Evolutionary conservation across 2,797 vertebrate genomes (phyloP).

Genomic region (Tiaroga cobitis): DNA sequence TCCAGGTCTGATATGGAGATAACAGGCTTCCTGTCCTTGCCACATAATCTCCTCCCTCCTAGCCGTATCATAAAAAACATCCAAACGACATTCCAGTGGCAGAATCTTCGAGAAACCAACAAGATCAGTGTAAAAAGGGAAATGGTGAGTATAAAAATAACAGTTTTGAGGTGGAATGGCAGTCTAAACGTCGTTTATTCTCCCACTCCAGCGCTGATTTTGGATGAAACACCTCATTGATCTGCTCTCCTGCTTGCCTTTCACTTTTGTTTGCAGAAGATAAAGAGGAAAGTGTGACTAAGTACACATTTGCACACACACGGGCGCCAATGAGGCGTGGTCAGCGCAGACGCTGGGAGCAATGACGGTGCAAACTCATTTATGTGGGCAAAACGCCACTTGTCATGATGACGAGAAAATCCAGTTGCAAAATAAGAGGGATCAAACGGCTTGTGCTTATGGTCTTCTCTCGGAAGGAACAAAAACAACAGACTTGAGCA

Average conservation of each 20-base stretch:
- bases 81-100: neutral
- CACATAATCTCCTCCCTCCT: slow-evolving; percentile 32
- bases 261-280: slow-evolving; percentile 38
- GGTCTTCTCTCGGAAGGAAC: neutral
- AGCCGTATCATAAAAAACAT: neutral
- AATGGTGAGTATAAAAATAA: slow-evolving; percentile 10
- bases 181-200: neutral
- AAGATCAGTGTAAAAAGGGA: slow-evolving; percentile 9
- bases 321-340: neutral
- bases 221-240: slow-evolving; percentile 37
- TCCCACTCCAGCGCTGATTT: neutral
- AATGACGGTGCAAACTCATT: neutral
- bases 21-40: slow-evolving; percentile 41
- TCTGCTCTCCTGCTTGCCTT: slow-evolving; percentile 13
- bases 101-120: slow-evolving; percentile 22
- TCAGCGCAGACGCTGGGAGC: neutral
- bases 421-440: slow-evolving; percentile 7
- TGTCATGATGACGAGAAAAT: neutral
- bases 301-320: slow-evolving; percentile 7
- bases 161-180: neutral
- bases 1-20: slow-evolving; percentile 47
- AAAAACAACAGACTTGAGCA: neutral
- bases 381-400: neutral
- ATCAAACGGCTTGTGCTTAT: neutral
- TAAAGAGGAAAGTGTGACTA: slow-evolving; percentile 25